phyloP scores from a whole-genome alignment of 2,888 invertebrate species.

The Phania funesta region DNA sequence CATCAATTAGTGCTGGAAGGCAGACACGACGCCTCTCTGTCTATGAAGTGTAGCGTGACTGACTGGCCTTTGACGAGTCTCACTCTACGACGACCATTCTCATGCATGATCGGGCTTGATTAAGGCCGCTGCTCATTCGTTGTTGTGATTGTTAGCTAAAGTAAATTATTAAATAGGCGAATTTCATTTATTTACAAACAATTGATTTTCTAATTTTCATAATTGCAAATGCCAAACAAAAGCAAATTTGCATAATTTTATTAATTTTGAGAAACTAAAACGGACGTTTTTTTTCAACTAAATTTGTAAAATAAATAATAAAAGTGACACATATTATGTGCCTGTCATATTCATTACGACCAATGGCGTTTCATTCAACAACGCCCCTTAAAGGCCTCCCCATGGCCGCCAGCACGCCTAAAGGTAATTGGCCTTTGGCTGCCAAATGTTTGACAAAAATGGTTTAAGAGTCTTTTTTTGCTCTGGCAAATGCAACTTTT shows the following conservation, averaged over 20 bases:
- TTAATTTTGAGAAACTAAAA: not conserved
- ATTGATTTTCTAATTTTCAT: constrained; percentile 5
- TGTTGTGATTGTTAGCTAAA: no score
- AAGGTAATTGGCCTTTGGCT: constrained; percentile 33
- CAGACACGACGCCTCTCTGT: no score
- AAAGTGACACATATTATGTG: constrained; percentile 56
- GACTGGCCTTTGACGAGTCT: no score
- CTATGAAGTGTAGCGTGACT: no score
- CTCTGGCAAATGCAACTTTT: constrained; percentile 22
- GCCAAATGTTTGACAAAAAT: constrained; percentile 55
- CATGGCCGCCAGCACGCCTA: not conserved
- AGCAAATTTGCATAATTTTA: constrained; percentile 19
- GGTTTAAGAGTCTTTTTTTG: constrained; percentile 45
- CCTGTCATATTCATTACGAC: constrained; percentile 47
- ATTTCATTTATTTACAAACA: not conserved
- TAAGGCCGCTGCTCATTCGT: no score
- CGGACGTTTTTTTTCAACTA: constrained; percentile 9
- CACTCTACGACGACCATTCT: no score
- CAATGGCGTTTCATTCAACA: constrained; percentile 16
- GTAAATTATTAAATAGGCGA: not conserved
- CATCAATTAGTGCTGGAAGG: no score
- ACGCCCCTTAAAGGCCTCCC: not conserved
- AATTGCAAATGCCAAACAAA: not conserved
- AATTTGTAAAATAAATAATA: constrained; percentile 20
- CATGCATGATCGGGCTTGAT: no score